phyloP scores from a whole-genome alignment of 2,113 vertebrate genomes.

The Cariama cristata region DNA sequence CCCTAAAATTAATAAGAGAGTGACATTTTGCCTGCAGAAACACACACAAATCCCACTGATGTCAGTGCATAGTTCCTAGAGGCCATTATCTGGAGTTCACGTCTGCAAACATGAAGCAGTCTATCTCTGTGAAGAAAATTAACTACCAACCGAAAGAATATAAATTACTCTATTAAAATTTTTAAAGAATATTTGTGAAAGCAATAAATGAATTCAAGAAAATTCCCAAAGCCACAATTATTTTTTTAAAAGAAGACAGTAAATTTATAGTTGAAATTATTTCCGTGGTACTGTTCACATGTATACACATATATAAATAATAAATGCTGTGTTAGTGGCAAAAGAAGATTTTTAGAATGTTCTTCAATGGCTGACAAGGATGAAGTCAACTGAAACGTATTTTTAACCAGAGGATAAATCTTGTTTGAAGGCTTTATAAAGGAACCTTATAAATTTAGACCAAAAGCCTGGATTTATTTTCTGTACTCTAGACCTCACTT shows the following conservation, averaged over 20 bases:
- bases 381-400: background rate
- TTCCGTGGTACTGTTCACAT: background rate
- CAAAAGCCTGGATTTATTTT: conserved; percentile 19
- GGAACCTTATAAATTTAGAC: conserved; percentile 22
- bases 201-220: background rate
- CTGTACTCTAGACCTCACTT: background rate
- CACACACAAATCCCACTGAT: background rate
- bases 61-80: background rate
- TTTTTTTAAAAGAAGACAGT: background rate
- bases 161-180: background rate
- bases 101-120: background rate
- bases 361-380: background rate
- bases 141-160: background rate
- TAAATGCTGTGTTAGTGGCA: background rate
- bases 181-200: background rate
- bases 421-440: conserved; percentile 23
- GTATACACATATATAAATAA: background rate
- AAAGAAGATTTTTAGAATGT: background rate
- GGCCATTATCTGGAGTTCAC: background rate
- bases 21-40: background rate
- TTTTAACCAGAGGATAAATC: conserved; percentile 11
- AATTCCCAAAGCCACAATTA: background rate
- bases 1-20: background rate
- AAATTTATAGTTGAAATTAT: background rate
- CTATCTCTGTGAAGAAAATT: background rate